Conservation (phyloP, 2,888 invertebrate genomes). For the Pammene aurita region DNA sequence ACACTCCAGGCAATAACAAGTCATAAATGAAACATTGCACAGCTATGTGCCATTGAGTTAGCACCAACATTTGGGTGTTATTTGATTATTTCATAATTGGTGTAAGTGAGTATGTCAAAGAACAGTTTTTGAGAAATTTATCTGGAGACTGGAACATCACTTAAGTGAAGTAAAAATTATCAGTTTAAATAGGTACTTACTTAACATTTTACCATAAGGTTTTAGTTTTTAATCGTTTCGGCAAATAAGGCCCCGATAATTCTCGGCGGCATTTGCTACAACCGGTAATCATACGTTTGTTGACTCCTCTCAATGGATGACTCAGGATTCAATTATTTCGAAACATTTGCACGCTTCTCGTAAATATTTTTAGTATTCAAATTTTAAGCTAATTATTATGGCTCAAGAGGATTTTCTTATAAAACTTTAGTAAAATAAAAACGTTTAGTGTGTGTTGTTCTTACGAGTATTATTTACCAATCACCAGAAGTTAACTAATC, state of each 20-base stretch:
- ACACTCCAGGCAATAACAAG: no score
- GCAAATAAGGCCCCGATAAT: slow-evolving; percentile 12
- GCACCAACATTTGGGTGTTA: not conserved
- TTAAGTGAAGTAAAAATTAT: not conserved
- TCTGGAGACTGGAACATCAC: not conserved
- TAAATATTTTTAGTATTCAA: slow-evolving; percentile 16
- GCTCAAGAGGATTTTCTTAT: not conserved
- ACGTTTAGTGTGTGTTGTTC: no score
- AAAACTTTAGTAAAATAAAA: slow-evolving; percentile 11
- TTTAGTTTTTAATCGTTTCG: not conserved
- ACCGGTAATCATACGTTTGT: slow-evolving; percentile 35
- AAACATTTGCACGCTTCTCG: slow-evolving; percentile 19
- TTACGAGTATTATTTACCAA: no score
- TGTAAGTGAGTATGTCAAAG: no score
- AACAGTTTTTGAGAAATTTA: not conserved
- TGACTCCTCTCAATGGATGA: slow-evolving; percentile 37
- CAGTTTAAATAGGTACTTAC: not conserved
- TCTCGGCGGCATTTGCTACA: slow-evolving; percentile 19
- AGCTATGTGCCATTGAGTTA: not conserved
- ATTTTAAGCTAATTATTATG: slow-evolving; percentile 20
- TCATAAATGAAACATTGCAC: not conserved
- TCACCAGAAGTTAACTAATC: no score
- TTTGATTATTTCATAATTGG: no score
- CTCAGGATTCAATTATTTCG: slow-evolving; percentile 32
- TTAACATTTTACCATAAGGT: slow-evolving; percentile 4